Evolutionary conservation across 1,140 invertebrate species (phyloP).

Genomic region (Neodiprion lecontei): DNA sequence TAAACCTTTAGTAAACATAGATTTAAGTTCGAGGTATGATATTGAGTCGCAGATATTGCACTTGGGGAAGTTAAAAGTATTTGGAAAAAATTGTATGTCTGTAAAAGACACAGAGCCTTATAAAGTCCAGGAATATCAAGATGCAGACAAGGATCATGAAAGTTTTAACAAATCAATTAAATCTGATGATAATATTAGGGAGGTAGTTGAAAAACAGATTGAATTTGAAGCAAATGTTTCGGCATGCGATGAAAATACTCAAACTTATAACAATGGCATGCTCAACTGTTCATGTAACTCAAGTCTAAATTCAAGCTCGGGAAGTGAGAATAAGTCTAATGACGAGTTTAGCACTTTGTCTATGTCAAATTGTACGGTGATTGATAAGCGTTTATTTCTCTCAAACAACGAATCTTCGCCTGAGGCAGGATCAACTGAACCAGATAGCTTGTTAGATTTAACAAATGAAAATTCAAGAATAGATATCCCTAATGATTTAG

Average conservation of each 20-base stretch:
- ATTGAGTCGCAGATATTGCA: constrained; percentile 56
- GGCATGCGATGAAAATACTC: constrained; percentile 12
- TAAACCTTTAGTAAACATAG: constrained; percentile 44
- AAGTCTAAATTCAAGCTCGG: constrained; percentile 16
- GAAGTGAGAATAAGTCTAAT: not conserved
- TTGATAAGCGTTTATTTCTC: not conserved
- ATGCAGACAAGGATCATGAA: constrained; percentile 58
- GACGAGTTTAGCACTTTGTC: not conserved
- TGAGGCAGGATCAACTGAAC: not conserved
- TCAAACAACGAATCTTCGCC: not conserved
- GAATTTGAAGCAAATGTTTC: not conserved
- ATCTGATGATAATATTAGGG: constrained; percentile 34
- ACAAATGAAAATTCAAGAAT: not conserved
- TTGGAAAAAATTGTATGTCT: constrained; percentile 57
- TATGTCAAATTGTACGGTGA: not conserved
- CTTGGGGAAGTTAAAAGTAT: constrained; percentile 61
- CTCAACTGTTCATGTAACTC: constrained; percentile 11
- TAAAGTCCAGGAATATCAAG: constrained; percentile 56
- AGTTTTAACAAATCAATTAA: constrained; percentile 62
- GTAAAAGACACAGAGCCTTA: constrained; percentile 53
- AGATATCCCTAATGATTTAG: too few species aligned
- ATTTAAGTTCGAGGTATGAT: constrained; percentile 50
- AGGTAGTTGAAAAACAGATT: not conserved
- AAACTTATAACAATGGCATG: constrained; percentile 11
- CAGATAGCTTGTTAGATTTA: not conserved